Evolutionary conservation across 2,888 invertebrate genomes (phyloP).

Genomic region (Neria commutata): DNA sequence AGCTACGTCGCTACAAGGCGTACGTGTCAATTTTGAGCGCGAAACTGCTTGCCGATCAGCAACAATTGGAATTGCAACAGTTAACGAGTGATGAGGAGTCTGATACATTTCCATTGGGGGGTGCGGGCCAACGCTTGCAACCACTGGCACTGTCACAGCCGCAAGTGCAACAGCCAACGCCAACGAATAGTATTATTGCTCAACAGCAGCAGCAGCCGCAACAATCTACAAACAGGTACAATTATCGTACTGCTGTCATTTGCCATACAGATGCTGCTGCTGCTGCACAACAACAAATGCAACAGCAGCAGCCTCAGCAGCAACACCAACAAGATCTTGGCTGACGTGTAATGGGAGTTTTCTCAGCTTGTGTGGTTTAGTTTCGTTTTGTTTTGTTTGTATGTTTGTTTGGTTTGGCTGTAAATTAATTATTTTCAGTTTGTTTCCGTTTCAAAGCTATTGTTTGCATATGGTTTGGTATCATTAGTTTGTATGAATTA

Average conservation of each 20-base stretch:
- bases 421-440: no score
- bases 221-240: conserved; percentile 46
- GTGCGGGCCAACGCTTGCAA: conserved; percentile 22
- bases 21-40: conserved; percentile 79
- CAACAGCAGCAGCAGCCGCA: conserved; percentile 40
- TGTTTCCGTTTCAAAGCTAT: conserved; percentile 15
- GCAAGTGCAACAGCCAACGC: conserved; percentile 38
- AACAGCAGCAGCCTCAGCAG: conserved; percentile 38
- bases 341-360: conserved; percentile 83
- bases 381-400: conserved; percentile 13
- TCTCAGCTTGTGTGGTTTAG: conserved; percentile 81
- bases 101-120: conserved; percentile 49
- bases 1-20: conserved; percentile 84
- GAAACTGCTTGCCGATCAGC: conserved; percentile 65
- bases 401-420: no score
- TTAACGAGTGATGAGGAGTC: conserved; percentile 46
- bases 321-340: conserved; percentile 68
- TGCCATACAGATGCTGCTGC: conserved; percentile 67
- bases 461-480: no score
- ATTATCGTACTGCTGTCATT: conserved; percentile 67
- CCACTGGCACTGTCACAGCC: neutral
- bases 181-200: conserved; percentile 49
- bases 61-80: conserved; percentile 52
- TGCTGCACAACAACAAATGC: conserved; percentile 34
- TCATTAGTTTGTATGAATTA: neutral